Evolutionary conservation across 2,888 invertebrate genomes (phyloP), one percentile per base, ranked within the genome.

Genomic region (Caenorhabditis sulstoni): DNA sequence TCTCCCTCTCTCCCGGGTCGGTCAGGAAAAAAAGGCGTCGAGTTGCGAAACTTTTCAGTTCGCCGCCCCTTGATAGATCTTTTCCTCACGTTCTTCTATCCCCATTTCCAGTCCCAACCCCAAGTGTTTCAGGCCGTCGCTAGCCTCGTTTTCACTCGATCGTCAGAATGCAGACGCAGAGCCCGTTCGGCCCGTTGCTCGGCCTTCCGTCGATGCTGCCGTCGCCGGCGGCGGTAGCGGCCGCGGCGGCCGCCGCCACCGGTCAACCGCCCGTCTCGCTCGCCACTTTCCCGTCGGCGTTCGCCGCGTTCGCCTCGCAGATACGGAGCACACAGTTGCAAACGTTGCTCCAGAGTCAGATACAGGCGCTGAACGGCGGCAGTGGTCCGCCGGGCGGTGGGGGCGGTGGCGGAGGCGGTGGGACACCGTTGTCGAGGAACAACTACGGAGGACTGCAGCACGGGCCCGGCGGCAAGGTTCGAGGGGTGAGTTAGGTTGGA

Each of bases 221-320:
- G n/a, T 59, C 76, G 8, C 55, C 76, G 18, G 64, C 35, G 23
- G 50, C 52, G 9, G 58, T 57, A 16, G 52, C 59, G 35, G 70
- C 57, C 50, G 45, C 55, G 12, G 52, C 41, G 29, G 62, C 62
- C 37, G 16, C 29, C 39, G 50, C 52, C 29, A 47, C 16, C 58
- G 49, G 50, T 12, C 57, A n/a, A 29, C 47, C 50, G 39, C 67
- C 61, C 16, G 68, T 76, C 18, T 59, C 82, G 0, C 29, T 77
- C 35, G 57, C 79, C n/a, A 66, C 81, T 22, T 79, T 83, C 49
- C 83, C 83, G 20, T 80, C 78, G 14, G 84, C 84, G 11, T 84
- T 84, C 41, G 84, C 84, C 41, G 77, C 81, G 4, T 84, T 84
- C 45, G 83, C 83, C 8, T 76, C 81, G 5, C 83, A 81, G 23